phyloP scores from a whole-genome alignment of 2,797 vertebrate species.

The Gephyroberyx darwinii region DNA sequence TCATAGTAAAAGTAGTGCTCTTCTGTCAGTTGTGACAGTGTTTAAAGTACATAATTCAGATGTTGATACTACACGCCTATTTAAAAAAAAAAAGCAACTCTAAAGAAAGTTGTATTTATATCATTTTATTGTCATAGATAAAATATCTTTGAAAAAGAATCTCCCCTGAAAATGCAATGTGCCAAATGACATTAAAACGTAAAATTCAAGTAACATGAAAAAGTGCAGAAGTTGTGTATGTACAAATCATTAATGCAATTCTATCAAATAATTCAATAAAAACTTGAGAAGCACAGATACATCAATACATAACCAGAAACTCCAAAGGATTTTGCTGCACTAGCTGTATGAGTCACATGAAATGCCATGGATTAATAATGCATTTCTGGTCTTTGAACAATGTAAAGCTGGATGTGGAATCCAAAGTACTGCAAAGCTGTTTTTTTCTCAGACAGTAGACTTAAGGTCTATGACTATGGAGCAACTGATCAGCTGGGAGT shows the following conservation, averaged over 20 bases:
- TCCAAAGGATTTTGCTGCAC: background rate
- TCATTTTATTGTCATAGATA: slow-evolving; percentile 45
- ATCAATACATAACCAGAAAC: background rate
- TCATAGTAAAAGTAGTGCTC: too few relatives aligned
- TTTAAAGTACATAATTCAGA: too few relatives aligned
- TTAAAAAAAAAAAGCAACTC: too few relatives aligned
- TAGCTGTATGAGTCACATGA: background rate
- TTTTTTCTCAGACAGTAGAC: slow-evolving; percentile 71
- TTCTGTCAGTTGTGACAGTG: too few relatives aligned
- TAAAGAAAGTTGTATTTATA: background rate
- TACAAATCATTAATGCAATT: slow-evolving; percentile 40
- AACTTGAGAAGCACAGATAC: background rate
- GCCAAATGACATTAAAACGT: slow-evolving; percentile 26
- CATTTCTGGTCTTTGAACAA: background rate
- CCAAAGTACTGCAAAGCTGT: background rate
- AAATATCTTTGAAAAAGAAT: slow-evolving; percentile 7
- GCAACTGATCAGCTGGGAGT: slow-evolving; percentile 66
- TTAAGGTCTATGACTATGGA: slow-evolving; percentile 81
- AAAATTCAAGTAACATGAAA: slow-evolving; percentile 25
- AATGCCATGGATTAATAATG: background rate
- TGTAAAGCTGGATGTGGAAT: slow-evolving; percentile 17
- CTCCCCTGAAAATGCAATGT: background rate
- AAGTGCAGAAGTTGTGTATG: slow-evolving; percentile 43
- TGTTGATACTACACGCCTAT: too few relatives aligned
- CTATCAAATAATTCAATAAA: background rate